These are phyloP conservation scores for Timandra comae DNA, from an alignment of 2,888 invertebrate genomes.

Conservation along the genomic window DNA sequence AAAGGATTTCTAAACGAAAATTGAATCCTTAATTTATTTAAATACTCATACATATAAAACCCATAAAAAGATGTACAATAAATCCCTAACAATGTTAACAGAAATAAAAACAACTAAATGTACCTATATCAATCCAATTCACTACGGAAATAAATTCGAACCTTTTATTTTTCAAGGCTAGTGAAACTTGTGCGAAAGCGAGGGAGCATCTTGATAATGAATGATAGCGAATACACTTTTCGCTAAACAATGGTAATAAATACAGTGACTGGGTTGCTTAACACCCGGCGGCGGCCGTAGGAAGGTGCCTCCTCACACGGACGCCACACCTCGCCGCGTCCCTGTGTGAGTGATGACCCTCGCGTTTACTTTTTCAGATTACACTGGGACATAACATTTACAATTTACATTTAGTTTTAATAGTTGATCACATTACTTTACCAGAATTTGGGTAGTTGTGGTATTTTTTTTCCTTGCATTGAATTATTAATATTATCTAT, in stretches of 20 bases:
- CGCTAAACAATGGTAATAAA: slow-evolving; percentile 75
- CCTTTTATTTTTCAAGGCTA: slow-evolving; percentile 26
- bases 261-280: slow-evolving; percentile 66
- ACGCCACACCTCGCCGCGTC: slow-evolving; percentile 22
- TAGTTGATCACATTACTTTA: no score
- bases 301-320: slow-evolving; percentile 22
- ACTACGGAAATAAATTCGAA: slow-evolving; percentile 15
- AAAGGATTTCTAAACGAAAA: no score
- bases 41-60: no score
- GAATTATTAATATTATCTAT: no score
- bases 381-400: slow-evolving; percentile 12
- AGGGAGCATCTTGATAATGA: slow-evolving; percentile 51
- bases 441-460: no score
- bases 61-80: no score
- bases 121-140: neutral
- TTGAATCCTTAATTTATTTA: no score
- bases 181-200: slow-evolving; percentile 33
- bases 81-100: no score
- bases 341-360: slow-evolving; percentile 27
- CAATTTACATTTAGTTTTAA: no score
- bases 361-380: slow-evolving; percentile 4
- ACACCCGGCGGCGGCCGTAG: slow-evolving; percentile 44
- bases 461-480: no score
- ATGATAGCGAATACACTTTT: slow-evolving; percentile 66
- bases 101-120: neutral